Percentiles rank a stretch among this genome's conserved stretches.
These are phyloP conservation scores for Zoroaster sp. DNA, from an alignment of 53 echinoderm and acorn worm species.

Conservation along the genomic window DNA sequence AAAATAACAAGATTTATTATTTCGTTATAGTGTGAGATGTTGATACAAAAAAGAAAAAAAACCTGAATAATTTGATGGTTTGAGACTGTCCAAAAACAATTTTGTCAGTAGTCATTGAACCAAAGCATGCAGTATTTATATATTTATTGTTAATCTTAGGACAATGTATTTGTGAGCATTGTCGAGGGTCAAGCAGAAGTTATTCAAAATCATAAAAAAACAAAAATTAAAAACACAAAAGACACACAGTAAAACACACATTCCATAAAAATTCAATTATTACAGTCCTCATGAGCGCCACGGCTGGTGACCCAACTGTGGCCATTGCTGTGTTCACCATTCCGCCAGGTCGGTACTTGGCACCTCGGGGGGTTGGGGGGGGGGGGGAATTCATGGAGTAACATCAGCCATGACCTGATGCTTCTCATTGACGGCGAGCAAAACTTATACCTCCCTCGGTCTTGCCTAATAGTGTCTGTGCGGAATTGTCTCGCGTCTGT, in stretches of 20 bases:
- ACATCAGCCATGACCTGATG: constrained; percentile 14
- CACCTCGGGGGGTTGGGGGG: background rate
- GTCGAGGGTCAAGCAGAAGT: too few species aligned
- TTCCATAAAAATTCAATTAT: background rate
- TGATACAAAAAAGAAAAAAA: too few species aligned
- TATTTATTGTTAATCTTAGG: too few species aligned
- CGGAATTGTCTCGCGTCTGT: constrained; percentile 7
- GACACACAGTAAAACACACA: background rate
- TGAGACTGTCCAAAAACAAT: too few species aligned
- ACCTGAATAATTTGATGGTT: too few species aligned
- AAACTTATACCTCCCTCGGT: constrained; percentile 5
- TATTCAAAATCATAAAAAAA: too few species aligned
- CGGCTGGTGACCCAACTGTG: background rate
- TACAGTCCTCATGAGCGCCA: background rate
- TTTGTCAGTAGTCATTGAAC: too few species aligned
- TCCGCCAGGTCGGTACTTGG: background rate
- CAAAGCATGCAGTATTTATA: too few species aligned
- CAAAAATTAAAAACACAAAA: too few species aligned
- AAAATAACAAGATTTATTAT: too few species aligned
- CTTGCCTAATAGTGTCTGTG: constrained; percentile 11
- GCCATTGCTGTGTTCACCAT: background rate
- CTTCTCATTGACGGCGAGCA: background rate
- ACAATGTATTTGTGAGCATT: too few species aligned
- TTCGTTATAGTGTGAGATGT: too few species aligned
- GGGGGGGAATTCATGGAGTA: background rate